A percentile compares a stretch with the other conserved stretches of the same genome.
phyloP scores from a whole-genome alignment of 2,888 invertebrate genomes.

The Drosophila phalerata region DNA sequence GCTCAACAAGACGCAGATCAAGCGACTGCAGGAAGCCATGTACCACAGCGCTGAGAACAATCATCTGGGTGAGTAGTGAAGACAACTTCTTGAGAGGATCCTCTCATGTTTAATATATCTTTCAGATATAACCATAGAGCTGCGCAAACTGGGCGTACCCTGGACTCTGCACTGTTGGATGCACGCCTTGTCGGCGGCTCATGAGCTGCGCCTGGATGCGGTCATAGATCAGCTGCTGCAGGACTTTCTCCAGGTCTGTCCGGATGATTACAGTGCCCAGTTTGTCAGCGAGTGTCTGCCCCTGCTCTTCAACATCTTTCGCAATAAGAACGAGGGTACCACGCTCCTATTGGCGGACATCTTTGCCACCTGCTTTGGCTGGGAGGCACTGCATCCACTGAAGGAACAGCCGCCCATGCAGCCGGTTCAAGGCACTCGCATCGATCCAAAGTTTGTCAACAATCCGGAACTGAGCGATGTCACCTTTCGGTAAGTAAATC shows the following conservation, averaged over 20 bases:
- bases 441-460: constrained; percentile 97
- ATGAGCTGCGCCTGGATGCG: constrained; percentile 92
- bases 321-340: constrained; percentile 97
- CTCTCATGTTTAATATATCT: not conserved
- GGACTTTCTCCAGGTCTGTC: constrained; percentile 95
- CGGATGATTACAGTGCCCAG: constrained; percentile 94
- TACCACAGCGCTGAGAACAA: constrained; percentile 97
- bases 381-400: constrained; percentile 93
- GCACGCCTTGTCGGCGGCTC: constrained; percentile 94
- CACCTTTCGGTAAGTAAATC: constrained; percentile 89
- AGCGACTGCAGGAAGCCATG: constrained; percentile 96
- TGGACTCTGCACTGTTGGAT: constrained; percentile 98
- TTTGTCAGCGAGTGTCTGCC: constrained; percentile 96
- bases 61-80: constrained; percentile 88
- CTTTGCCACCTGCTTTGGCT: constrained; percentile 94
- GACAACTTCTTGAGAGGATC: not conserved
- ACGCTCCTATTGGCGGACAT: constrained; percentile 94
- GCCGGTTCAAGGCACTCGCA: constrained; percentile 89
- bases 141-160: constrained; percentile 93
- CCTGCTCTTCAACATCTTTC: constrained; percentile 94
- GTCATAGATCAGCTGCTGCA: constrained; percentile 95
- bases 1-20: constrained; percentile 93
- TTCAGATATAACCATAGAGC: constrained; percentile 94
- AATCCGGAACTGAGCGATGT: constrained; percentile 97
- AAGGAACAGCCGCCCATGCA: constrained; percentile 88